phyloP scores from a whole-genome alignment of 1,140 invertebrate species.

The Hesperophylax magnus region DNA sequence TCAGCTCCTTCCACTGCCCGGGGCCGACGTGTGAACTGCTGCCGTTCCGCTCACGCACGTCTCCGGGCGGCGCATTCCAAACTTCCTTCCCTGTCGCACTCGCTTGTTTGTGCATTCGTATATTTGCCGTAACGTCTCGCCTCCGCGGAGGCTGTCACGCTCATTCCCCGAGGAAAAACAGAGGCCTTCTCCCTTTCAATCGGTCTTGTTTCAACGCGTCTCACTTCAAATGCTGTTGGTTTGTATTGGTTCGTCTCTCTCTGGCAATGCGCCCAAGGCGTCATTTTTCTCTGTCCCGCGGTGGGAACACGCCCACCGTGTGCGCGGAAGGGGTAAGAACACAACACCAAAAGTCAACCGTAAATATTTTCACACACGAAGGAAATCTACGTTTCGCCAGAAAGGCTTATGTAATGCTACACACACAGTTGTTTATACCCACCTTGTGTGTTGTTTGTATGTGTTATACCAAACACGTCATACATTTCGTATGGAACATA shows the following conservation, averaged over 20 bases:
- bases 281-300: not conserved
- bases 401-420: not conserved
- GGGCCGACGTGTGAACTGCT: conserved; percentile 20
- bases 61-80: not conserved
- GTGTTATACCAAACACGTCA: too few species aligned
- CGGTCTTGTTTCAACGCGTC: conserved; percentile 23
- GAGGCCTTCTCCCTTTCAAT: conserved; percentile 39
- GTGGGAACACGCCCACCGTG: conserved; percentile 35
- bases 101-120: not conserved
- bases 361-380: conserved; percentile 23
- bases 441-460: not conserved
- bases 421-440: not conserved
- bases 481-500: too few species aligned
- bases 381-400: conserved; percentile 22
- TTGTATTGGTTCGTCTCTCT: conserved; percentile 16
- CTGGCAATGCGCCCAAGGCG: conserved; percentile 18
- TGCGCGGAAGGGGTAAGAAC: conserved; percentile 47
- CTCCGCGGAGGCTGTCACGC: conserved; percentile 30
- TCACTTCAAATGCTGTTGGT: not conserved
- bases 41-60: conserved; percentile 23
- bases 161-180: conserved; percentile 36
- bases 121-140: conserved; percentile 31
- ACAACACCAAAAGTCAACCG: conserved; percentile 24
- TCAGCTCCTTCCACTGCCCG: conserved; percentile 16
- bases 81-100: not conserved